Evolutionary conservation across 2,113 vertebrate species (phyloP).

Genomic region (Tupaia chinensis): DNA sequence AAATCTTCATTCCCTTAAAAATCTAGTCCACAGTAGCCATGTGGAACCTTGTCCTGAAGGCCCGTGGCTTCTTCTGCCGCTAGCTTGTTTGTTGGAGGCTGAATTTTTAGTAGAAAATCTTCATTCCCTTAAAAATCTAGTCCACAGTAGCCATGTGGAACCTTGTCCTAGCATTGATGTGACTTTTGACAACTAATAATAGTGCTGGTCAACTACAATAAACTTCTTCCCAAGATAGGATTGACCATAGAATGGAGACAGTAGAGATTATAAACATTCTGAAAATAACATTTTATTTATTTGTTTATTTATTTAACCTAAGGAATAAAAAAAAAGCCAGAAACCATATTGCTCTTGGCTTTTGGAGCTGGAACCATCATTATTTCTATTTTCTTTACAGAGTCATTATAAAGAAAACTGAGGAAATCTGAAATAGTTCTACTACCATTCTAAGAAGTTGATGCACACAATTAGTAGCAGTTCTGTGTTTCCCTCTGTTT

Average conservation of each 20-base stretch:
- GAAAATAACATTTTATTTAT: not conserved
- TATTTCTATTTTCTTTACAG: not conserved
- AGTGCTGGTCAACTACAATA: not conserved
- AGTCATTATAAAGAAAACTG: not conserved
- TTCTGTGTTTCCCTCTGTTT: not conserved
- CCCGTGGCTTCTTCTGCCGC: no score
- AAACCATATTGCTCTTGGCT: not conserved
- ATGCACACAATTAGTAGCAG: not conserved
- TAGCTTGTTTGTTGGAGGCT: no score
- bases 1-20: no score
- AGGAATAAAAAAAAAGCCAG: not conserved
- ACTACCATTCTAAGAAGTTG: not conserved
- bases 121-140: no score
- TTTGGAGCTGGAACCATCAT: not conserved
- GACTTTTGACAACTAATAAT: not conserved
- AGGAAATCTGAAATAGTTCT: constrained; percentile 19
- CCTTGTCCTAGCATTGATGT: not conserved
- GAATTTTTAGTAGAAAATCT: no score
- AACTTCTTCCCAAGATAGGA: not conserved
- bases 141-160: no score
- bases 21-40: no score
- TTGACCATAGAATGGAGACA: not conserved
- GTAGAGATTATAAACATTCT: not conserved
- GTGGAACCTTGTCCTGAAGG: no score
- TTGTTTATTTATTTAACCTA: not conserved